A percentile compares a stretch with the other conserved stretches of the same genome.
These are phyloP conservation scores for Miltochrista miniata DNA, from an alignment of 2,888 invertebrate species.

Conservation along the genomic window DNA sequence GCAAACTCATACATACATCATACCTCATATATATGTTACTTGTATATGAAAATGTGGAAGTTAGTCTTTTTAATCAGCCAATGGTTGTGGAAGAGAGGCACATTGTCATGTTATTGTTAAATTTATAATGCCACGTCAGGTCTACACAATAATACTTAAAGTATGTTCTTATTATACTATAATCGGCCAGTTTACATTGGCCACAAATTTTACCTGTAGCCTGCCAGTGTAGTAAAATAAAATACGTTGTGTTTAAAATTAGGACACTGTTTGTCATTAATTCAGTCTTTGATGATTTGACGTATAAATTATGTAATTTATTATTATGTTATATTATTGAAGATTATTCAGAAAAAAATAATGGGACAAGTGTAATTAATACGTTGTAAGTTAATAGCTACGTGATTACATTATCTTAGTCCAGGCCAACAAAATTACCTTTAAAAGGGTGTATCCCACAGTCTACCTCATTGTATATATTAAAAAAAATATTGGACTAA, in stretches of 20 bases:
- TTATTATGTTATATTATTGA: background rate
- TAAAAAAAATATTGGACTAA: constrained; percentile 68
- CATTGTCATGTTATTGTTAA: constrained; percentile 20
- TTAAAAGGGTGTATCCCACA: constrained; percentile 63
- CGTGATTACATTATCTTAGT: constrained; percentile 33
- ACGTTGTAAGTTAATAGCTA: constrained; percentile 24
- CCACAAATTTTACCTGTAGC: background rate
- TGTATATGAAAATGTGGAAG: constrained; percentile 37
- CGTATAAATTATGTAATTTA: background rate
- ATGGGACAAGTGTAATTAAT: constrained; percentile 28
- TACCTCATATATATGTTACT: constrained; percentile 39
- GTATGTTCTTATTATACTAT: too few relatives aligned
- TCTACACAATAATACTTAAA: constrained; percentile 17
- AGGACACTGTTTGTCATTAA: background rate
- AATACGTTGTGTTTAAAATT: background rate
- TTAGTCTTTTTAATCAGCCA: constrained; percentile 29
- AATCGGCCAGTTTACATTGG: constrained; percentile 8
- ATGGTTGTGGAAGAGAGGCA: constrained; percentile 26
- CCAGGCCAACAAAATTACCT: constrained; percentile 67
- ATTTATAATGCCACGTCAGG: constrained; percentile 28
- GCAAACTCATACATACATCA: constrained; percentile 32
- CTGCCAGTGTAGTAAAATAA: background rate
- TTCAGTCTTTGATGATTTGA: background rate
- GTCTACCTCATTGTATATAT: constrained; percentile 82
- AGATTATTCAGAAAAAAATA: constrained; percentile 3